These are phyloP conservation scores for Sciurus carolinensis DNA, from an alignment of 2,797 vertebrate genomes.

Conservation along the genomic window DNA sequence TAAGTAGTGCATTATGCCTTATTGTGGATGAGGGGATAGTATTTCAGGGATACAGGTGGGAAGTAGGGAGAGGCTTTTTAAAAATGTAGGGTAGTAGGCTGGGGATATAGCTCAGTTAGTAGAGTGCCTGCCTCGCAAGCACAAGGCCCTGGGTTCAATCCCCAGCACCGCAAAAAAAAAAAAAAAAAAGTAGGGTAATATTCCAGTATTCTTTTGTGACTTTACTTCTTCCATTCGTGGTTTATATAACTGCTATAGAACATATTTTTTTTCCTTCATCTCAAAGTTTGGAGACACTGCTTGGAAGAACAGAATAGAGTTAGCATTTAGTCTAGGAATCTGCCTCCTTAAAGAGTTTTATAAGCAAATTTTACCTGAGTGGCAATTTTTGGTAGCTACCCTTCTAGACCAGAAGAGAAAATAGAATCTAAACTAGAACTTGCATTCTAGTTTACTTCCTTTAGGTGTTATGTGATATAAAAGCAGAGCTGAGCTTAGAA, in stretches of 20 bases:
- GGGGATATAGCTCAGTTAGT: too few relatives aligned
- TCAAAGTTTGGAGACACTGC: neutral
- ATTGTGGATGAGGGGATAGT: neutral
- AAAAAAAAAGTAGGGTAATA: neutral
- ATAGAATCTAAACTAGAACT: constrained; percentile 48
- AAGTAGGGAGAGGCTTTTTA: neutral
- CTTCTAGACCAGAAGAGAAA: constrained; percentile 30
- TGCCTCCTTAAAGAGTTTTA: constrained; percentile 36
- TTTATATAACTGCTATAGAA: neutral
- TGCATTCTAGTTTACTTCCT: constrained; percentile 4
- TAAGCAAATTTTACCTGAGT: constrained; percentile 20
- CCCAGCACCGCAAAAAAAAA: too few relatives aligned
- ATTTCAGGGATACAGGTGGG: constrained; percentile 40
- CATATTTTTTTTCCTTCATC: constrained; percentile 45
- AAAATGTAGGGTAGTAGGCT: neutral
- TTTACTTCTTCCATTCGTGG: neutral
- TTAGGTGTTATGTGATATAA: constrained; percentile 3
- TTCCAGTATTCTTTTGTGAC: neutral
- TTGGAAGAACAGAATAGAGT: neutral
- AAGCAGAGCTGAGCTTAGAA: constrained; percentile 48
- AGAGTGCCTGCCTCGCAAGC: too few relatives aligned
- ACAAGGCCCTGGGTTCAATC: too few relatives aligned
- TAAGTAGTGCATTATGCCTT: constrained; percentile 89
- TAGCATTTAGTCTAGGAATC: constrained; percentile 16
- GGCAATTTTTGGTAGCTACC: constrained; percentile 21